Base-by-base conservation (phyloP, 2,888 invertebrate genomes). In the Metallyticus violacea region DNA sequence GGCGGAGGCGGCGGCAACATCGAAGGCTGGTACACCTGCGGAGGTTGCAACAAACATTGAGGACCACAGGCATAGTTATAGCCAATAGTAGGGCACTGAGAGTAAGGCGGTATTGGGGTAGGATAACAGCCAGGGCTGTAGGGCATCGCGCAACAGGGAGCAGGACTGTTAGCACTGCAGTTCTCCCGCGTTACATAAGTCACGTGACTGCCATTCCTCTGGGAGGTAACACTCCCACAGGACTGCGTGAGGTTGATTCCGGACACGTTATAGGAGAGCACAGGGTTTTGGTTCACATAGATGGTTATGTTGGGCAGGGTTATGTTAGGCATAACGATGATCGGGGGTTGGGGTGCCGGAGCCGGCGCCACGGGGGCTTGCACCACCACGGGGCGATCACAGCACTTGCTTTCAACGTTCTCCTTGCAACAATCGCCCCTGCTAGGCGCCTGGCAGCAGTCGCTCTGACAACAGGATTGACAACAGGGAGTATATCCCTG, bases 271-370 rank as follows among this genome's bases (percentile, higher is more conserved):
- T 78, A 29, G 79, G 85, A 27, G 25, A 85, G 22, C 15, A 85
- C 25, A 1, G 87, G 82, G 0, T 80, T 26, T 25, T 87, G 87
- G 76, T 87, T 85, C 26, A 87, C 77, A 62, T 28, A 79, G 29
- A 87, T 87, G 62, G 87, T 87, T 28, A 87, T 85, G n/a, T 87
- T 87, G 7, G 87, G 87, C 7, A 87, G 27, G 2, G 81, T 77
- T 7, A 86, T 86, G 85, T 40, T 81, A 26, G 85, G 87, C 28
- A 30, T 30, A 3, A 79, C 15, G n/a, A 79, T 27, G 15, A 27
- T 26, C 6, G 27, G 26, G 2, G 22, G 22, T 6, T 26, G 26
- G 28, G 27, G 22, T 15, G 79, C 15, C 2, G 40, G 40, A 6
- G 40, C 1, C 9, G 40, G 1, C 22, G 4, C 40, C 22, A 22